Evolutionary conservation across 92 coral and sea anemone genomes (phyloP), one percentile per base, ranked within the genome.

Genomic region (Scolanthus callimorphus): DNA sequence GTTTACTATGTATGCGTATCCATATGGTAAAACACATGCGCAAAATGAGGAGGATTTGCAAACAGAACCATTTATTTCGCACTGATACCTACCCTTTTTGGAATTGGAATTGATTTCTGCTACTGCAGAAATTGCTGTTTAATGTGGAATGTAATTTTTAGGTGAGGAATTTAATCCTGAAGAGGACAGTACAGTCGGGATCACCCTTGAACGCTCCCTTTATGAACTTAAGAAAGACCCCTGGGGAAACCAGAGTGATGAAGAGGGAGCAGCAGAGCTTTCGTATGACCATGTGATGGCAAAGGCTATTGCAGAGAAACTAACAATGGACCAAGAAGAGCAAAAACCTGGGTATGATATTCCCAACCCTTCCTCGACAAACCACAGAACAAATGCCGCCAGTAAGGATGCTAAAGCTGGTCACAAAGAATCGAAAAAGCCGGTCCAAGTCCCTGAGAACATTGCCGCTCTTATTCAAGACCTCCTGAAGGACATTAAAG

Each of bases 141-240:
- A n/a, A n/a, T n/a, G n/a, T n/a, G n/a, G n/a, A n/a, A n/a, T n/a
- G n/a, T n/a, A n/a, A n/a, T n/a, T n/a, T 27, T 13, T 15, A 51
- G 73, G 63, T 13, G 73, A 67, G 52, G 24, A 67, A 12, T 79
- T 79, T 31, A 61, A 79, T 56, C 56, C 86, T 11, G 19, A 43
- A 0, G 80, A 79, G 54, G 80, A 66, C 43, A 79, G 75, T 26
- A 79, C 86, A 1, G 76, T 30, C 0, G 86, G 86, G 2, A 73
- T 71, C 1, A 76, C 59, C 38, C 39, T 71, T 0, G 72, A 57
- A 12, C 80, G 53, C 4, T 48, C 67, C 11, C 22, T 39, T 27
- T 63, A 55, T 17, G 23, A 49, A 39, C 52, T 56, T 24, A 51
- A 41, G 27, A 48, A 50, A 4, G 73, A 48, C 3, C 29, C 20